Base-by-base conservation (phyloP, 2,113 vertebrate genomes). In the Potamarius usumacintae region DNA sequence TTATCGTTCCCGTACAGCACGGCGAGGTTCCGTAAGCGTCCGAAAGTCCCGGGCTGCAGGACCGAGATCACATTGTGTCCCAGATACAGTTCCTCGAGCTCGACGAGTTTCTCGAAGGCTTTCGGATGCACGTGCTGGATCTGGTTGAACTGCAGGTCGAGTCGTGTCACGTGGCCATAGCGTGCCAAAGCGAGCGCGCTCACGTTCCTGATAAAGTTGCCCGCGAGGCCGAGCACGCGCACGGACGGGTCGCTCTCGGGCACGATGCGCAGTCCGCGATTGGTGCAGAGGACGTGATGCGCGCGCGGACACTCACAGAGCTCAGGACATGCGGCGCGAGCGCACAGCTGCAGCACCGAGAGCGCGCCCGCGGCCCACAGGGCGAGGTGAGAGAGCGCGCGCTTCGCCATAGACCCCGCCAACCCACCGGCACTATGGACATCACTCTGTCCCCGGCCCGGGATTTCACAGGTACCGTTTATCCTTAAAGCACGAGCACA, bases 61-160 rank as follows among this genome's bases (percentile, higher is more conserved):
- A 89, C 90, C 0, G 96, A 94, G 87, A 99, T 90, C 85, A 95
- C 93, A 90, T 99, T 99, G 90, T 99, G 97, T 58, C 98, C 98
- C 94, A 99, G 88, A 91, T 98, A 99, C 4, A 99, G 96, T 89
- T 99, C 98, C 88, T 98, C 96, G 87, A 99, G 92, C 48, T 94
- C 93, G 6, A 92, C 91, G 57, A 99, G 95, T 42, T 95, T 96
- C 85, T 97, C 96, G 85, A 99, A 99, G 1, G 97, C 96, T 92
- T 96, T 96, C 4, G 96, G 95, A 34, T 98, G 97, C 65, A 99
- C 94, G 0, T 84, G 93, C 71, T 95, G 95, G 89, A 99, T 97
- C 84, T 96, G 96, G 90, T 99, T 99, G 92, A 96, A 99, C 90
- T 99, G 98, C 87, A 99, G 89, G 92, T 98, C 97, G 88, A 99